phyloP scores from a whole-genome alignment of 2,113 vertebrate genomes.

The Mohoua ochrocephala region DNA sequence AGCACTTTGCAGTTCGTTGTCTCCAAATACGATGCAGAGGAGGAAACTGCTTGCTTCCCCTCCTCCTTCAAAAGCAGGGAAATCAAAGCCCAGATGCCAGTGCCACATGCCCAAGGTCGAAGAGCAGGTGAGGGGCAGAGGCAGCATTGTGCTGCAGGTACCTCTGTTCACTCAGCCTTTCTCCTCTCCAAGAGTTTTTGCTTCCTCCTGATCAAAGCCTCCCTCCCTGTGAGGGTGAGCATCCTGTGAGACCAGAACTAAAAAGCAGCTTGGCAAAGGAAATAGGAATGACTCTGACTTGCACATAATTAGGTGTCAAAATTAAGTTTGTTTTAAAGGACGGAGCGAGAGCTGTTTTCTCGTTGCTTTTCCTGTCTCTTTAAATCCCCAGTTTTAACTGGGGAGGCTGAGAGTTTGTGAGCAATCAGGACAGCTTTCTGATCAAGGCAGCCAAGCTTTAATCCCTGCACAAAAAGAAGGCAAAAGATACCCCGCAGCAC shows the following conservation, averaged over 20 bases:
- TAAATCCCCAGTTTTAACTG: not conserved
- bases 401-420: not conserved
- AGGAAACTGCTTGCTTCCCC: not conserved
- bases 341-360: not conserved
- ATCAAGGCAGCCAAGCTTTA: not conserved
- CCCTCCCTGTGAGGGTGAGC: not conserved
- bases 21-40: not conserved
- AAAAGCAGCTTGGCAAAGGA: not conserved
- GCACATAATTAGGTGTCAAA: not conserved
- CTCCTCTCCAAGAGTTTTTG: not conserved
- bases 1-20: not conserved
- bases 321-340: not conserved
- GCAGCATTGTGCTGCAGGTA: not conserved
- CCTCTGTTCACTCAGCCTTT: not conserved
- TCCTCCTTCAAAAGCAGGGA: not conserved
- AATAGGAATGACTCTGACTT: not conserved
- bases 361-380: not conserved
- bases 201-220: not conserved
- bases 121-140: not conserved
- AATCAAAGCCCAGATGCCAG: not conserved
- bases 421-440: not conserved
- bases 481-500: not conserved
- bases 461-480: not conserved
- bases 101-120: not conserved
- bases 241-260: not conserved